Evolutionary conservation across 2,888 invertebrate species (phyloP).

Genomic region (Cerastoderma edule): DNA sequence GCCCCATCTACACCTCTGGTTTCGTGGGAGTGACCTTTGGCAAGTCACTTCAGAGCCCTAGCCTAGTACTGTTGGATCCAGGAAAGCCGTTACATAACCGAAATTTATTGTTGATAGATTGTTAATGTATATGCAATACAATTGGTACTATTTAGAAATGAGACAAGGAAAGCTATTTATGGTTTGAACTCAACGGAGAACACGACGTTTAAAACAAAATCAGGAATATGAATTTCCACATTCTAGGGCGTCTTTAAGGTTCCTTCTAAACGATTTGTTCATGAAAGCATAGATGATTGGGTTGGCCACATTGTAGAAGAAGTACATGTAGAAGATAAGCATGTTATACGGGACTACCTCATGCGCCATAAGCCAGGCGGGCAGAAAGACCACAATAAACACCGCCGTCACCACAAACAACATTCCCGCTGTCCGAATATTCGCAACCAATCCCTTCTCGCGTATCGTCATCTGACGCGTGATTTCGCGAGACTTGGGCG

Average conservation of each 20-base stretch:
- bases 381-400: slow-evolving; percentile 82
- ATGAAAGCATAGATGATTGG: slow-evolving; percentile 83
- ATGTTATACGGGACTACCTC: slow-evolving; percentile 71
- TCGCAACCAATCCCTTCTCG: slow-evolving; percentile 75
- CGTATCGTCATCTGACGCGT: slow-evolving; percentile 65
- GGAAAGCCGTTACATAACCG: too few relatives aligned
- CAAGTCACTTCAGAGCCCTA: too few relatives aligned
- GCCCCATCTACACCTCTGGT: too few relatives aligned
- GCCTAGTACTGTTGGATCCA: too few relatives aligned
- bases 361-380: slow-evolving; percentile 81
- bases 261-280: slow-evolving; percentile 82
- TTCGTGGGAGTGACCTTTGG: too few relatives aligned
- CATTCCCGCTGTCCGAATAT: slow-evolving; percentile 83
- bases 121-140: too few relatives aligned
- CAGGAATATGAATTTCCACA: slow-evolving; percentile 34
- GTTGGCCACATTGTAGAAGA: slow-evolving; percentile 82
- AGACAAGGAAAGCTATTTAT: too few relatives aligned
- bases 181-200: too few relatives aligned
- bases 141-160: too few relatives aligned
- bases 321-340: slow-evolving; percentile 82
- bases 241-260: slow-evolving; percentile 70
- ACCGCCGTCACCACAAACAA: slow-evolving; percentile 83
- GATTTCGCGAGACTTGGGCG: slow-evolving; percentile 31
- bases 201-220: neutral
- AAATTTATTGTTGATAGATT: too few relatives aligned